Evolutionary conservation across 1,140 invertebrate genomes (phyloP).

Genomic region (Paralvinella palmiformis): DNA sequence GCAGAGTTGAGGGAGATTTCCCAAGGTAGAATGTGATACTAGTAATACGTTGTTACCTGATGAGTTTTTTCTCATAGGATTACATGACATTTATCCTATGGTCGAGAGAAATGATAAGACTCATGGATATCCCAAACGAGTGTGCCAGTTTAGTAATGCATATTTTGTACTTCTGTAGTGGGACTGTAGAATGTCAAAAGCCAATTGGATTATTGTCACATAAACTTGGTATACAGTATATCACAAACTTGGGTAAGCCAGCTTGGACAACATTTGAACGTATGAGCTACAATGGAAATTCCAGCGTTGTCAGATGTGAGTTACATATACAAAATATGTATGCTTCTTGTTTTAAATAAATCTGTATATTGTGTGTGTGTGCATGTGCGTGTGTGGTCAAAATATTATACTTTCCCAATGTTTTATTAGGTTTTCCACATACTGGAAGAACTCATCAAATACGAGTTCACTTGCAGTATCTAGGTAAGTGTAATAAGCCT

Average conservation of each 20-base stretch:
- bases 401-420: too few relatives aligned
- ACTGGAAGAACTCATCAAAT: constrained; percentile 99
- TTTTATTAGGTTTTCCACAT: constrained; percentile 58
- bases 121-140: too few relatives aligned
- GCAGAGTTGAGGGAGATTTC: constrained; percentile 92
- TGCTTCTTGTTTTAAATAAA: constrained; percentile 6
- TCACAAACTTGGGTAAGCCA: constrained; percentile 78
- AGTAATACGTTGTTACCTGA: too few relatives aligned
- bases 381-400: neutral
- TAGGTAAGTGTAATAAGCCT: too few relatives aligned
- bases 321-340: neutral
- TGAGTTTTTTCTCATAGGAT: too few relatives aligned
- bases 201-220: constrained; percentile 90
- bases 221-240: constrained; percentile 91
- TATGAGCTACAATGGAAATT: constrained; percentile 74
- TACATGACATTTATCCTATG: too few relatives aligned
- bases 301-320: constrained; percentile 82
- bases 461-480: constrained; percentile 94
- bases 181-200: constrained; percentile 74
- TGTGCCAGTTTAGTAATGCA: too few relatives aligned
- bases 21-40: constrained; percentile 68
- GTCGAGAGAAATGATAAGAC: too few relatives aligned
- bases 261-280: constrained; percentile 84
- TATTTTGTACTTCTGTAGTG: constrained; percentile 65
- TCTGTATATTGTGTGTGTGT: neutral